A percentile compares a stretch with the other conserved stretches of the same genome.
Evolutionary conservation across 1,140 invertebrate genomes (phyloP).

Genomic region (Odontomachus brunneus): DNA sequence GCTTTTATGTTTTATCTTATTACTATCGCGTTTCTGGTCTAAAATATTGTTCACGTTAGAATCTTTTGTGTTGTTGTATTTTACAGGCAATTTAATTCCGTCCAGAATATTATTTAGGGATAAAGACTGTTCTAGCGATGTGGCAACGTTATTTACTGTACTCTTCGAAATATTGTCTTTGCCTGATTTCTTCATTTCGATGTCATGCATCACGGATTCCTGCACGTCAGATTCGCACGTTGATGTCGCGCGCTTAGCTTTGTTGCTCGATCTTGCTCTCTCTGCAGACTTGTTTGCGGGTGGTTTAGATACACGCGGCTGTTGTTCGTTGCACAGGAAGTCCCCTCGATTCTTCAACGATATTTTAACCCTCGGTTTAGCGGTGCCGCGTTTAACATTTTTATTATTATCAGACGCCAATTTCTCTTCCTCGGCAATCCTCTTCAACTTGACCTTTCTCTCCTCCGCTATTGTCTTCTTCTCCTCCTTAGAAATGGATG

Average conservation of each 20-base stretch:
- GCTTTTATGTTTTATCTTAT: background rate
- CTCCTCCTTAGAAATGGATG: conserved; percentile 65
- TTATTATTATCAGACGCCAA: background rate
- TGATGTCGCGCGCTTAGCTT: background rate
- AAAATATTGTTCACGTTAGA: background rate
- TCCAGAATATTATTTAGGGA: background rate
- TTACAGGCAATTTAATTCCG: conserved; percentile 15
- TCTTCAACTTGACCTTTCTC: conserved; percentile 71
- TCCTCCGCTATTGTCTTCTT: conserved; percentile 63
- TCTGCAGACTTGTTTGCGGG: background rate
- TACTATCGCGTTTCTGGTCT: background rate
- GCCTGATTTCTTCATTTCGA: background rate
- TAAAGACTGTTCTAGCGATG: conserved; percentile 5
- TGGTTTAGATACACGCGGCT: background rate
- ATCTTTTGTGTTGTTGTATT: background rate
- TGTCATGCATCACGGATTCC: background rate
- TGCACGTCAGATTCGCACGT: background rate
- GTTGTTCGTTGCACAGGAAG: conserved; percentile 66
- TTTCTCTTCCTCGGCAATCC: conserved; percentile 67
- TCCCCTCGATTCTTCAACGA: conserved; percentile 69
- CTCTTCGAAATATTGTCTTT: background rate
- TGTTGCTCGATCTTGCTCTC: background rate
- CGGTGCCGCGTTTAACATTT: conserved; percentile 29
- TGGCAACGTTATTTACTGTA: background rate
- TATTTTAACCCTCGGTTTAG: conserved; percentile 72